phyloP scores from a whole-genome alignment of 2,113 vertebrate species.

The Lagopus muta region DNA sequence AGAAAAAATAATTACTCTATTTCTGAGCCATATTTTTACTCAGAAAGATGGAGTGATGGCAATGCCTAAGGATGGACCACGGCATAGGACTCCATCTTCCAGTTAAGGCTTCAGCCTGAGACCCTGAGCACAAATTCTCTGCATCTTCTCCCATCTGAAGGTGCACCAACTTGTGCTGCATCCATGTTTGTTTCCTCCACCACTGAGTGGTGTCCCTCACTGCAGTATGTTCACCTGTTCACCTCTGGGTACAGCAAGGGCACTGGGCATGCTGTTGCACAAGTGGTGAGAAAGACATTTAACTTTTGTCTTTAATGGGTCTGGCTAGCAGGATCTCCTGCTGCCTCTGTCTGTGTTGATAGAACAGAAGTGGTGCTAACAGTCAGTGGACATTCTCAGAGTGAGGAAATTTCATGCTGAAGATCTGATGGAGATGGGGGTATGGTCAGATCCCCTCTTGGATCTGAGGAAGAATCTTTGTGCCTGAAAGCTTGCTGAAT shows the following conservation, averaged over 20 bases:
- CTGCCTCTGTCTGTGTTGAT: background rate
- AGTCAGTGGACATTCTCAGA: background rate
- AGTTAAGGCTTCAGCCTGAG: background rate
- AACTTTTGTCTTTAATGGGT: background rate
- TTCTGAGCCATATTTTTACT: background rate
- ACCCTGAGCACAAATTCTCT: rapidly evolving
- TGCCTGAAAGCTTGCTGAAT: background rate
- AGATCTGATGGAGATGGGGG: background rate
- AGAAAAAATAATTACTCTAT: background rate
- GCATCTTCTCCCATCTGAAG: background rate
- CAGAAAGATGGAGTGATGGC: background rate
- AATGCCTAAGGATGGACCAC: background rate
- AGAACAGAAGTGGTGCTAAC: background rate
- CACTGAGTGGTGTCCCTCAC: background rate
- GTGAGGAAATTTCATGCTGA: background rate
- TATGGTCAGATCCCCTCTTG: background rate
- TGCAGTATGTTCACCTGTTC: background rate
- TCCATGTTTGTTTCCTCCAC: background rate
- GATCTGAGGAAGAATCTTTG: background rate
- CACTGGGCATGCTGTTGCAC: background rate
- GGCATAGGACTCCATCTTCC: background rate
- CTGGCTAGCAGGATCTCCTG: background rate
- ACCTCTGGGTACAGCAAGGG: background rate
- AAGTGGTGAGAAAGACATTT: background rate
- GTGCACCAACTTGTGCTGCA: background rate